Conservation (phyloP, 92 coral and sea anemone genomes). For the Porites rus region DNA sequence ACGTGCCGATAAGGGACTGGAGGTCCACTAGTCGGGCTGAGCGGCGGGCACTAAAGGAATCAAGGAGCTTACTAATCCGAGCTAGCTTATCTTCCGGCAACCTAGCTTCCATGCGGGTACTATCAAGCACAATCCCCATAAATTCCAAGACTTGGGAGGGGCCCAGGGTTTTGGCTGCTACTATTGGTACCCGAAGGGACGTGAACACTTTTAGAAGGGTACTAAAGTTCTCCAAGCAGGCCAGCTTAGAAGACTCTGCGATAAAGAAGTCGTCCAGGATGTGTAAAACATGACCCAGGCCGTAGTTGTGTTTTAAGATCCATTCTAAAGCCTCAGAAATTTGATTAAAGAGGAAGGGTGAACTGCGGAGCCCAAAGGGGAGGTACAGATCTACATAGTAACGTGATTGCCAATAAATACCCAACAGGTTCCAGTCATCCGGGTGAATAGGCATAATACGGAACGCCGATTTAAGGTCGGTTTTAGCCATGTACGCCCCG, state of each 20-base stretch:
- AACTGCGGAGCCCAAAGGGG: slow-evolving; percentile 50
- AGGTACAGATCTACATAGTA: too few species aligned
- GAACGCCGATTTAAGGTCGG: slow-evolving; percentile 70
- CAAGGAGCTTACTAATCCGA: not conserved
- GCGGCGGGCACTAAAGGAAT: not conserved
- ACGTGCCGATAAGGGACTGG: slow-evolving; percentile 1
- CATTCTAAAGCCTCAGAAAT: slow-evolving; percentile 73
- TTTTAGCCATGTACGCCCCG: slow-evolving; percentile 72
- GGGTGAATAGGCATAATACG: slow-evolving; percentile 57
- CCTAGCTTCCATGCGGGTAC: too few species aligned
- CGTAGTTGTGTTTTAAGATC: slow-evolving; percentile 56
- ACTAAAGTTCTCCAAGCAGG: slow-evolving; percentile 50
- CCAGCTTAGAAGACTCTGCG: not conserved
- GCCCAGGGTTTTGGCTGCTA: slow-evolving; percentile 6
- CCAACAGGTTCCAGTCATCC: slow-evolving; percentile 63
- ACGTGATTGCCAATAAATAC: slow-evolving; percentile 59
- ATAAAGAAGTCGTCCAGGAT: slow-evolving; percentile 30
- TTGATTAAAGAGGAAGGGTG: slow-evolving; percentile 65
- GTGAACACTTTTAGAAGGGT: slow-evolving; percentile 48
- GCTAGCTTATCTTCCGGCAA: too few species aligned
- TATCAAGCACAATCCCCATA: not conserved
- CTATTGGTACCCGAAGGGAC: slow-evolving; percentile 9
- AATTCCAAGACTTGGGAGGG: slow-evolving; percentile 1
- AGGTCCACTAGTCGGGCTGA: slow-evolving; percentile 1
- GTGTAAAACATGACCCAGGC: slow-evolving; percentile 64